Percentiles rank a stretch among this genome's conserved stretches.
Conservation (phyloP, 2,888 invertebrate genomes). For the Tenthredo mesomela region DNA sequence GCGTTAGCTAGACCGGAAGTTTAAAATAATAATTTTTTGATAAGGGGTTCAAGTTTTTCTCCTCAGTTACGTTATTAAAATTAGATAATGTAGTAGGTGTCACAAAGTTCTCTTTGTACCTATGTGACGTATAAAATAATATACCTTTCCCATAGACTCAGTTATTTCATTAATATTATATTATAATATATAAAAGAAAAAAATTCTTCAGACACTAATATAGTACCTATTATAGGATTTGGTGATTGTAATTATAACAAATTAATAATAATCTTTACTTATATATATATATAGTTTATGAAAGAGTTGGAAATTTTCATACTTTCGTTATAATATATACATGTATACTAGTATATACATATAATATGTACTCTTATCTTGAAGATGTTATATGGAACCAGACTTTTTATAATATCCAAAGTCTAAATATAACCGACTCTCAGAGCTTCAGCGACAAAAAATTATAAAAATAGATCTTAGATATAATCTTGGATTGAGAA, state of each 20-base stretch:
- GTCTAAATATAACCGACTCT: conserved; percentile 31
- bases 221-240: neutral
- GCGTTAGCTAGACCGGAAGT: conserved; percentile 30
- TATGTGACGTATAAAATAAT: neutral
- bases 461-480: conserved; percentile 39
- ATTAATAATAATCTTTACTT: neutral
- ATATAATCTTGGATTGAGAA: conserved; percentile 31
- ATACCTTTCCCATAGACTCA: neutral
- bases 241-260: neutral
- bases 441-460: conserved; percentile 33
- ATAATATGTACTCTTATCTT: neutral
- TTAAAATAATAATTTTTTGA: conserved; percentile 33
- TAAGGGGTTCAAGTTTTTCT: neutral
- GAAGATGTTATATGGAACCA: neutral
- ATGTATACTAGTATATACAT: too few species aligned
- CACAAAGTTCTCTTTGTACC: neutral
- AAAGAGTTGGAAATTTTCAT: neutral
- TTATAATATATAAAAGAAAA: neutral
- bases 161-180: neutral
- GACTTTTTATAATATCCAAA: neutral
- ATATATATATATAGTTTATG: too few species aligned
- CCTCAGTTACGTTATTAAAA: conserved; percentile 7
- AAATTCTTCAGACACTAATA: too few species aligned
- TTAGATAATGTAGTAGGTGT: conserved; percentile 38
- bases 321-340: neutral